A percentile compares a stretch with the other conserved stretches of the same genome.
Conservation (phyloP, 2,113 vertebrate genomes). For the Isichthys henryi region DNA sequence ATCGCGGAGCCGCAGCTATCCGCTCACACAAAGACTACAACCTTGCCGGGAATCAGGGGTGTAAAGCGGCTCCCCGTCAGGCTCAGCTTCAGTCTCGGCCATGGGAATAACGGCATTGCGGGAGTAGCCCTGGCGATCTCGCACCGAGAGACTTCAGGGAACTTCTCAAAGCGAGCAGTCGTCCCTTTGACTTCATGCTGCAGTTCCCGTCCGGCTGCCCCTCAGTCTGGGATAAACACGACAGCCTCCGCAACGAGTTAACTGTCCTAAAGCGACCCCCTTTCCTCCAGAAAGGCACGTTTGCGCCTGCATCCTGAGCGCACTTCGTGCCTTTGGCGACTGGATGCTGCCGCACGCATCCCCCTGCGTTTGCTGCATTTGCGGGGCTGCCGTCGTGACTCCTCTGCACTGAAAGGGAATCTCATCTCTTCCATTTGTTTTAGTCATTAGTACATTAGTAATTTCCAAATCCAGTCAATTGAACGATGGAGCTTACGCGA, state of each 20-base stretch:
- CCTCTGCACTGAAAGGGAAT: conserved; percentile 39
- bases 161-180: conserved; percentile 17
- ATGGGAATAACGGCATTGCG: conserved; percentile 52
- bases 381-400: conserved; percentile 55
- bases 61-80: conserved; percentile 39
- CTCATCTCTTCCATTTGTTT: conserved; percentile 1
- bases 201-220: not conserved
- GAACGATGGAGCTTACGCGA: conserved; percentile 47
- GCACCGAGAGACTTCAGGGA: conserved; percentile 15
- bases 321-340: conserved; percentile 1
- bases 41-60: conserved; percentile 35
- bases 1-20: conserved; percentile 26
- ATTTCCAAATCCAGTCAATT: not conserved
- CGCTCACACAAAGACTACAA: conserved; percentile 41
- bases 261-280: conserved; percentile 20
- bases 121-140: conserved; percentile 34
- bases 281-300: not conserved
- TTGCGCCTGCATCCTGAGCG: not conserved
- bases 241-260: conserved; percentile 20
- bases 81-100: conserved; percentile 41
- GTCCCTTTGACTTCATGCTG: conserved; percentile 12
- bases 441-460: conserved; percentile 25
- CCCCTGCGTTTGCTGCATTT: conserved; percentile 54
- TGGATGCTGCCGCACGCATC: conserved; percentile 45
- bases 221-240: conserved; percentile 15